Evolutionary conservation across 2,113 vertebrate species (phyloP).

Genomic region (Cheilinus undulatus): DNA sequence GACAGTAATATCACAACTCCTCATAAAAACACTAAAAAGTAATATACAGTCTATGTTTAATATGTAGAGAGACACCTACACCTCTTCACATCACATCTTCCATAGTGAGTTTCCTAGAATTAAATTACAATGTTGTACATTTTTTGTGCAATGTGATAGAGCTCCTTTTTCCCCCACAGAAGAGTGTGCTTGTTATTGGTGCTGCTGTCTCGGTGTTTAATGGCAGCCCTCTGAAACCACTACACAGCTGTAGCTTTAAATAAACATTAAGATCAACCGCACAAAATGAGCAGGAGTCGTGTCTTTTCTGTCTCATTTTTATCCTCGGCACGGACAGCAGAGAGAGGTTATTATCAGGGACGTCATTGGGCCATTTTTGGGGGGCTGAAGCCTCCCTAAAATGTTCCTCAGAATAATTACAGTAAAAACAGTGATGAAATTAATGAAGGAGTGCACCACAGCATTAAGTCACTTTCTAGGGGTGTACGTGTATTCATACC

Average conservation of each 20-base stretch:
- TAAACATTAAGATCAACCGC: not conserved
- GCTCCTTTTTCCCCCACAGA: not conserved
- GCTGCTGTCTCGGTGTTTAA: conserved; percentile 5
- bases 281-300: not conserved
- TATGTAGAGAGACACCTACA: not conserved
- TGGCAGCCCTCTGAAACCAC: conserved; percentile 4
- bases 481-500: too few species aligned
- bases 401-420: too few species aligned
- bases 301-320: conserved; percentile 14
- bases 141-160: conserved; percentile 20
- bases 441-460: too few species aligned
- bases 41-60: conserved; percentile 8
- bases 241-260: conserved; percentile 31
- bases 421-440: too few species aligned
- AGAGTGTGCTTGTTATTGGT: not conserved
- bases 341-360: too few species aligned
- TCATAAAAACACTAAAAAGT: conserved; percentile 21
- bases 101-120: conserved; percentile 13
- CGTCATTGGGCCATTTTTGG: too few species aligned
- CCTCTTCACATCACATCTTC: not conserved
- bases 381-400: too few species aligned
- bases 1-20: conserved; percentile 45
- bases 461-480: too few species aligned
- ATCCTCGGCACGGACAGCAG: not conserved
- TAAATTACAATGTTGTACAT: conserved; percentile 1